Evolutionary conservation across 2,113 vertebrate species (phyloP), one percentile per base, ranked within the genome.

Genomic region (Tetraodon nigroviridis): DNA sequence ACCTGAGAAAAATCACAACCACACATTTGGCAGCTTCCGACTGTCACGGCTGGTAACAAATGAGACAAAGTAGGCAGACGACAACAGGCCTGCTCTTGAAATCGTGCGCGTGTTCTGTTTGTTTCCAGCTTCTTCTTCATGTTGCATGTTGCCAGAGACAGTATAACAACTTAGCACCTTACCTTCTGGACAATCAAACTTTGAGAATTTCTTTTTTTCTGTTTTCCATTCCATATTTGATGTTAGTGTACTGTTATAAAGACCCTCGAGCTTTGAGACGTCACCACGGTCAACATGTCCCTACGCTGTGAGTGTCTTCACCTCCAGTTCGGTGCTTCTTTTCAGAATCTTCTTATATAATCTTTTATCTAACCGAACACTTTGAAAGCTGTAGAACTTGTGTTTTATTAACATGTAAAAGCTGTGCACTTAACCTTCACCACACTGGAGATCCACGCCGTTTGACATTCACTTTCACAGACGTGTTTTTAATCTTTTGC

Each of bases 391-490:
- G 51, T 24, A 21, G 29, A 51, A 22, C 37, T 37, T 48, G 14
- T 52, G 60, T 46, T 65, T 49, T 57, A 67, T 77, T 22, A 63
- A 27, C 66, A 61, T 74, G n/a, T 67, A 59, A 73, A 78, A 68
- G 69, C 68, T 41, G 48, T 42, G 48, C 72, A 64, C 65, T 80
- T 77, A 77, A 80, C 78, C 71, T 75, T 67, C 77, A 67, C 64
- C 62, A 56, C 51, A 21, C 21, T 67, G 62, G 76, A 80, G 53
- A 45, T 58, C 49, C 48, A 58, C 46, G 55, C 29, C 63, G 56
- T 63, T n/a, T 70, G 57, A 69, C 68, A 59, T 52, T 69, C 58
- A 5, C 67, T 78, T 80, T 61, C 72, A 51, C 37, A 64, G 56
- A 18, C 70, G 61, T 59, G 60, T 76, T 76, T 53, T 44, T 47